These are phyloP conservation scores for Melopsittacus undulatus DNA, from an alignment of 2,797 vertebrate genomes.

Conservation along the genomic window DNA sequence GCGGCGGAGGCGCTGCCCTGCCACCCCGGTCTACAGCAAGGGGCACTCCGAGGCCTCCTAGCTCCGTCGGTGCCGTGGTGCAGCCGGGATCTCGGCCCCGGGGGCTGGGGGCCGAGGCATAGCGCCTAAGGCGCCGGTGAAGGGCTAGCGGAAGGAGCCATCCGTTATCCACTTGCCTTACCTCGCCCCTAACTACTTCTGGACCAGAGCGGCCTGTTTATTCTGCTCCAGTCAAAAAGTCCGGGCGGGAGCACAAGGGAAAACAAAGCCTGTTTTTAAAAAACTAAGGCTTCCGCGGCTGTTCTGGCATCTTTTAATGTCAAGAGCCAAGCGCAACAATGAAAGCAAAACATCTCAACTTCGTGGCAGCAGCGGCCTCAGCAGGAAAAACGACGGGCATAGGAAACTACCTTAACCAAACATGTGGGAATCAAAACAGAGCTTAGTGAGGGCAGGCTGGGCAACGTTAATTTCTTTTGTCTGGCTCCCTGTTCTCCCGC, in stretches of 20 bases:
- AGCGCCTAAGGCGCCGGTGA: neutral
- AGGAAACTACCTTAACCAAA: neutral
- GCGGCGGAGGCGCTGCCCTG: neutral
- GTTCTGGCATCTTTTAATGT: neutral
- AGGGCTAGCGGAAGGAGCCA: neutral
- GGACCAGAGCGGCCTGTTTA: neutral
- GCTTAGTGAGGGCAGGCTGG: neutral
- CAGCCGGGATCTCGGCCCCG: neutral
- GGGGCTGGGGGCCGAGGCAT: too few relatives aligned
- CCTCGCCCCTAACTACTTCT: neutral
- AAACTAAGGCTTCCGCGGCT: neutral
- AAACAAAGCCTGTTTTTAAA: neutral
- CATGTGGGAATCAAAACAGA: neutral
- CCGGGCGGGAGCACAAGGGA: neutral
- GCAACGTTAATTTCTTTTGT: constrained; percentile 23
- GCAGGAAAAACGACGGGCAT: neutral
- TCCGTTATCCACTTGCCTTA: neutral
- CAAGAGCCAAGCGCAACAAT: neutral
- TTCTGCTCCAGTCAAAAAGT: neutral
- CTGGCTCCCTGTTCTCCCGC: neutral
- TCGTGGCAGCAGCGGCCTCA: neutral
- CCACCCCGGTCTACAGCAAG: too few relatives aligned
- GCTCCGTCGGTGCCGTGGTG: neutral
- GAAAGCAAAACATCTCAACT: neutral
- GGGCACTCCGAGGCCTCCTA: neutral